phyloP scores from a whole-genome alignment of 2,113 vertebrate species.

The Syngnathus typhle region DNA sequence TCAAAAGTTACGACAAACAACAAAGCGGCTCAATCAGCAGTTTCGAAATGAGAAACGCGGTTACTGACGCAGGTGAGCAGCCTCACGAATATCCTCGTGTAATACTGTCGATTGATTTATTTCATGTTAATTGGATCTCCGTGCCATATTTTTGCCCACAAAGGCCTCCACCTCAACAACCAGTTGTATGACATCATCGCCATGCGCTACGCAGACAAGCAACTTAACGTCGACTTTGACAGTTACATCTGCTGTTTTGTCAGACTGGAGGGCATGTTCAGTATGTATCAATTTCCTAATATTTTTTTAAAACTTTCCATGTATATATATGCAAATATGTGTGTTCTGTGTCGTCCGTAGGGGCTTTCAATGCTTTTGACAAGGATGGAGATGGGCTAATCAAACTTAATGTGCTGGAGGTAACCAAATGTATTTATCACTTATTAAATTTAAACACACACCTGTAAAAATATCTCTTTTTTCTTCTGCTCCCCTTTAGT shows the following conservation, averaged over 20 bases:
- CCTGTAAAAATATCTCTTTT: too few species aligned
- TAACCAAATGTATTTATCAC: conserved; percentile 39
- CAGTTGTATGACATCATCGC: conserved; percentile 94
- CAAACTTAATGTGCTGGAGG: conserved; percentile 94
- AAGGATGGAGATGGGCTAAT: conserved; percentile 94
- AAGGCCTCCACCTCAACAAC: conserved; percentile 91
- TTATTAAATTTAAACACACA: too few species aligned
- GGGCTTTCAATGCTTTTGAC: conserved; percentile 92
- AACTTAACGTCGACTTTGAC: conserved; percentile 89
- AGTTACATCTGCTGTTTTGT: conserved; percentile 97
- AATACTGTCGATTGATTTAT: neutral
- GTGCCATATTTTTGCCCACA: neutral
- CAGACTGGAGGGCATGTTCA: conserved; percentile 97
- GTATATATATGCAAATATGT: neutral
- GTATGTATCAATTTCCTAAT: conserved; percentile 70
- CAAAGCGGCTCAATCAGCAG: conserved; percentile 84
- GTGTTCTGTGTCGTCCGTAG: conserved; percentile 54
- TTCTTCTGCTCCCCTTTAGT: conserved; percentile 61
- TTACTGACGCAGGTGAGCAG: conserved; percentile 84
- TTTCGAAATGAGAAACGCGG: conserved; percentile 93
- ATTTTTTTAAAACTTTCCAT: neutral
- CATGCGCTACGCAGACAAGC: conserved; percentile 89
- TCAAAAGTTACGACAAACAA: conserved; percentile 79
- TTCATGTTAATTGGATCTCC: neutral
- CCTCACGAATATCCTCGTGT: neutral